Percentiles rank a stretch among this genome's conserved stretches.
Evolutionary conservation across 2,888 invertebrate genomes (phyloP).

Genomic region (Flexamia atlantica): DNA sequence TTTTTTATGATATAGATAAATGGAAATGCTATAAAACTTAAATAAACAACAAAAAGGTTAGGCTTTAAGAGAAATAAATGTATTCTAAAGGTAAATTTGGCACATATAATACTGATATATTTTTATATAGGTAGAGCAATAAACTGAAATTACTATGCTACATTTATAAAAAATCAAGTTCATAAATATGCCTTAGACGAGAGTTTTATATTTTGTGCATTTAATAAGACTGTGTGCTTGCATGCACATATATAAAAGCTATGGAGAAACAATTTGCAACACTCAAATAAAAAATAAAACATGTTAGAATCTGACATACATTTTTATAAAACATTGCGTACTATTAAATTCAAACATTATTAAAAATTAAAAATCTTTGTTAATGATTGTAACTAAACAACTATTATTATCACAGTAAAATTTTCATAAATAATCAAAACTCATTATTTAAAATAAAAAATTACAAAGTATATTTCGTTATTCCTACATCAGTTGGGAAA

Average conservation of each 20-base stretch:
- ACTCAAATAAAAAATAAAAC: not conserved
- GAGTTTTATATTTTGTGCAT: not conserved
- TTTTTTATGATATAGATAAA: no score
- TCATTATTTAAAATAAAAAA: not conserved
- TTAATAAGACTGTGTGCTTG: constrained; percentile 16
- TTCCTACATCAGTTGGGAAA: not conserved
- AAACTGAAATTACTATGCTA: not conserved
- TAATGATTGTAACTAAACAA: constrained; percentile 5
- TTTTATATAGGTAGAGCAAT: not conserved
- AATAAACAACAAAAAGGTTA: not conserved
- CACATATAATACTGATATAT: constrained; percentile 34
- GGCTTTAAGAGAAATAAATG: not conserved
- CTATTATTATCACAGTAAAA: constrained; percentile 12
- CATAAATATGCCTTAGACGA: not conserved
- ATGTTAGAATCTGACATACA: no score
- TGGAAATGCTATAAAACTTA: not conserved
- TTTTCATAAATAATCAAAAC: not conserved
- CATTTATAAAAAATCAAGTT: not conserved
- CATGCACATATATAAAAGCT: constrained; percentile 38
- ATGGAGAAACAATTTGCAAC: not conserved
- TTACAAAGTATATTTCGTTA: not conserved
- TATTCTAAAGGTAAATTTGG: constrained; percentile 17
- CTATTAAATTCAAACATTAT: no score
- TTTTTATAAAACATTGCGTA: no score
- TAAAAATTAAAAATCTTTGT: no score